Percentiles rank a stretch among this genome's conserved stretches.
Evolutionary conservation across 37 sponge, comb jelly and placozoan genomes (phyloP).

Genomic region (Geodia barretti): DNA sequence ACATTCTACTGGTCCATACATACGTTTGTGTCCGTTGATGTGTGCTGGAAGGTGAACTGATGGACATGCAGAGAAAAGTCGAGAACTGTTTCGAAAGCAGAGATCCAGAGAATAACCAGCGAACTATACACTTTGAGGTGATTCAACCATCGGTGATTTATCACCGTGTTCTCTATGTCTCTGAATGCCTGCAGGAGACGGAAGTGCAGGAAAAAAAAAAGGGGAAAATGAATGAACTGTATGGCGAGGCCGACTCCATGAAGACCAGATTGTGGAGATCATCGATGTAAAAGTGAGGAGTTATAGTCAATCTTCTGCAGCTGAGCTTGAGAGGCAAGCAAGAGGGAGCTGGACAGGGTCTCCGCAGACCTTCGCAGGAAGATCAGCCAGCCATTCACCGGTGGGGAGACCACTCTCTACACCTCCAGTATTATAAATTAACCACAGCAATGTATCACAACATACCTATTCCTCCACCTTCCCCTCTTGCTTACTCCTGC

Average conservation of each 20-base stretch:
- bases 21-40: too few relatives aligned
- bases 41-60: conserved; percentile 56
- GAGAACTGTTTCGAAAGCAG: conserved; percentile 48
- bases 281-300: conserved; percentile 60
- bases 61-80: conserved; percentile 59
- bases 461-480: too few relatives aligned
- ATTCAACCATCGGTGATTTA: neutral
- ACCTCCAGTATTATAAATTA: neutral
- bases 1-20: neutral
- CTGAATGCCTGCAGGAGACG: neutral
- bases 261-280: conserved; percentile 40
- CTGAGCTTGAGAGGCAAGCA: conserved; percentile 57
- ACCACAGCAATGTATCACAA: too few relatives aligned
- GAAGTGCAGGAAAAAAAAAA: conserved; percentile 33
- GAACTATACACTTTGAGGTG: conserved; percentile 78
- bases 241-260: conserved; percentile 43
- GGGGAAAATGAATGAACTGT: conserved; percentile 63
- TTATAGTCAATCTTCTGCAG: conserved; percentile 22
- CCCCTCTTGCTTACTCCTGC: too few relatives aligned
- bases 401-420: conserved; percentile 7
- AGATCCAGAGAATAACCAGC: conserved; percentile 39
- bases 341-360: conserved; percentile 53
- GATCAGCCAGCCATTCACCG: conserved; percentile 44
- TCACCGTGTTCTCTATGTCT: neutral
- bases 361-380: conserved; percentile 32